Evolutionary conservation across 2,113 vertebrate genomes (phyloP), one percentile per base, ranked within the genome.

Genomic region (Ancistrus triradiatus): DNA sequence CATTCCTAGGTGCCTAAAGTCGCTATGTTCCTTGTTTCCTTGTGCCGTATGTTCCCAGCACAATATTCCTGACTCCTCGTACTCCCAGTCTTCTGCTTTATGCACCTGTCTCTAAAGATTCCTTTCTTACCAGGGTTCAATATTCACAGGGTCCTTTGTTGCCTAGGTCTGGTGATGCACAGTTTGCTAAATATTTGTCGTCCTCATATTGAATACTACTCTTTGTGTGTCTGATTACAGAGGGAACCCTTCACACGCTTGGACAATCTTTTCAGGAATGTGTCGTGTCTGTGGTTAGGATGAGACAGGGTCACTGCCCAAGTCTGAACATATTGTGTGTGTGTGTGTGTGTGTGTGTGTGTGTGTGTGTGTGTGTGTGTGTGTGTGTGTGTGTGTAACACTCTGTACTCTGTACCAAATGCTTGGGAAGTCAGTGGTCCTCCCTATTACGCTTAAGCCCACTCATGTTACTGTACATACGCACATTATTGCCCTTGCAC

Each of bases 401-500:
- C 13, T 55, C 38, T 63, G 47, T 25, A n/a, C 28, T 60, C 25
- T 72, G 61, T 53, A 42, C 56, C 59, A 74, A 55, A 84, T 79
- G 51, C 78, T 69, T 55, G 46, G 74, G 75, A 68, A 66, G 84
- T 81, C 81, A 81, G 38, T 33, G 69, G 77, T 40, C 77, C 73
- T 46, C 13, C 42, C 52, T 48, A 47, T 70, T 51, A 53, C 60
- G 37, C 59, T 72, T 64, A 3, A n/a, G 57, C 52, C 14, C 59
- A 77, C 77, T 87, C 84, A 59, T 64, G 60, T 87, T 88, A 63
- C 70, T 42, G 38, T 14, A 42, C 64, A 8, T 46, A 43, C 60
- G 40, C 31, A 43, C 33, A 17, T 44, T 51, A 44, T 18, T 14
- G 1, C 15, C n/a, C n/a, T 13, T 60, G 24, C 38, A 35, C 27